These are phyloP conservation scores for Leptinotarsa juncta DNA, from an alignment of 2,888 invertebrate genomes.

Conservation along the genomic window DNA sequence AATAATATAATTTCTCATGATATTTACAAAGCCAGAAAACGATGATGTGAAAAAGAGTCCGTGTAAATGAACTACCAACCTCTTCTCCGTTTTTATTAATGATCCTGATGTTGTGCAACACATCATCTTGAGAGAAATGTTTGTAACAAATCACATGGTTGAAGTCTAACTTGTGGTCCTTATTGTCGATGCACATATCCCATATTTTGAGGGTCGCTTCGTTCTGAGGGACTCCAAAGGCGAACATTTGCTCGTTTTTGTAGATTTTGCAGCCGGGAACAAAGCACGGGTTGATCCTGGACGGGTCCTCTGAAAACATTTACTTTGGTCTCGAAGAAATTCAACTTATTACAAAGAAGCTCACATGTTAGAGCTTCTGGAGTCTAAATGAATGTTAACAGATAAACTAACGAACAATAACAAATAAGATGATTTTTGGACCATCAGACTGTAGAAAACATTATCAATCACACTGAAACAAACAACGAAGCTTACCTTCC, in stretches of 20 bases:
- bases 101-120: conserved; percentile 25
- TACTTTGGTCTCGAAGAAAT: no score
- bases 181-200: conserved; percentile 27
- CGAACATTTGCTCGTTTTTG: conserved; percentile 28
- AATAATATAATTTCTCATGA: no score
- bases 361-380: no score
- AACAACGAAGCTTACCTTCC: background rate
- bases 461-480: background rate
- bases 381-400: no score
- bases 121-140: conserved; percentile 30
- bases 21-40: no score
- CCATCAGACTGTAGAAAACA: no score
- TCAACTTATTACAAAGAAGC: no score
- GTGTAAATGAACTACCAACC: background rate
- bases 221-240: conserved; percentile 26
- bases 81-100: background rate
- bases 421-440: no score
- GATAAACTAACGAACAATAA: no score
- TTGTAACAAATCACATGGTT: conserved; percentile 27
- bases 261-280: conserved; percentile 29
- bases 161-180: conserved; percentile 12
- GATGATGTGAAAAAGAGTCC: no score
- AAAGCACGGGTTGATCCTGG: conserved; percentile 18
- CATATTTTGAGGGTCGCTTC: conserved; percentile 27
- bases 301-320: background rate